These are phyloP conservation scores for Panulirus ornatus DNA, from an alignment of 1,140 invertebrate genomes.

Conservation along the genomic window DNA sequence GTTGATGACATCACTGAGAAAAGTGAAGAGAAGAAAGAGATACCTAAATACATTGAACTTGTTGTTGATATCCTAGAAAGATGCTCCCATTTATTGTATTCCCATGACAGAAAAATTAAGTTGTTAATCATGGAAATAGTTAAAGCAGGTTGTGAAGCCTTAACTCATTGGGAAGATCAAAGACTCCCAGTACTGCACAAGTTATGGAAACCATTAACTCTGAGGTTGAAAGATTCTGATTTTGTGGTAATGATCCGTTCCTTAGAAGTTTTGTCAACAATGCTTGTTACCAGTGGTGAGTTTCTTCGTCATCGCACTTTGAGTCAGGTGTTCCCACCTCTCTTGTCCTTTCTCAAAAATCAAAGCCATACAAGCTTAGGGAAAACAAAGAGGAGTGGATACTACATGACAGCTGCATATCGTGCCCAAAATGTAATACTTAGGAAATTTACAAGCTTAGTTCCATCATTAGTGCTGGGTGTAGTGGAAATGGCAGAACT, in stretches of 20 bases:
- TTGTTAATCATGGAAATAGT: constrained; percentile 56
- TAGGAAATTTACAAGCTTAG: not conserved
- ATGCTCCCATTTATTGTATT: constrained; percentile 52
- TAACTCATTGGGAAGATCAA: constrained; percentile 56
- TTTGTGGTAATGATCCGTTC: constrained; percentile 42
- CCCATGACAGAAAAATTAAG: constrained; percentile 45
- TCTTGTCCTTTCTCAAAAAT: constrained; percentile 29
- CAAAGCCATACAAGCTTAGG: constrained; percentile 20
- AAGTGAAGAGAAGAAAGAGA: constrained; percentile 24
- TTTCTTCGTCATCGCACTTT: constrained; percentile 50
- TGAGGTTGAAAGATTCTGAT: constrained; percentile 59
- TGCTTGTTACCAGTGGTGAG: constrained; percentile 56
- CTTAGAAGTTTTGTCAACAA: constrained; percentile 33
- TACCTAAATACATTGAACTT: constrained; percentile 44
- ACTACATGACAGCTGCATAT: constrained; percentile 41
- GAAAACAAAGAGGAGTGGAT: constrained; percentile 27
- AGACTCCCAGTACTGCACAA: constrained; percentile 62
- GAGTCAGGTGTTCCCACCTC: constrained; percentile 45
- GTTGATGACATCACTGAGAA: not conserved
- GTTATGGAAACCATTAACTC: constrained; percentile 65
- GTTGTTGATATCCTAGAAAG: constrained; percentile 60
- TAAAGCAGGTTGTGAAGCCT: constrained; percentile 42
- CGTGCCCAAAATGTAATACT: constrained; percentile 15
- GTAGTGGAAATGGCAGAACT: constrained; percentile 11
- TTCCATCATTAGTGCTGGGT: not conserved